Percentiles rank a stretch among this genome's conserved stretches.
These are phyloP conservation scores for Cataglyphis livida DNA, from an alignment of 2,888 invertebrate genomes.

Conservation along the genomic window DNA sequence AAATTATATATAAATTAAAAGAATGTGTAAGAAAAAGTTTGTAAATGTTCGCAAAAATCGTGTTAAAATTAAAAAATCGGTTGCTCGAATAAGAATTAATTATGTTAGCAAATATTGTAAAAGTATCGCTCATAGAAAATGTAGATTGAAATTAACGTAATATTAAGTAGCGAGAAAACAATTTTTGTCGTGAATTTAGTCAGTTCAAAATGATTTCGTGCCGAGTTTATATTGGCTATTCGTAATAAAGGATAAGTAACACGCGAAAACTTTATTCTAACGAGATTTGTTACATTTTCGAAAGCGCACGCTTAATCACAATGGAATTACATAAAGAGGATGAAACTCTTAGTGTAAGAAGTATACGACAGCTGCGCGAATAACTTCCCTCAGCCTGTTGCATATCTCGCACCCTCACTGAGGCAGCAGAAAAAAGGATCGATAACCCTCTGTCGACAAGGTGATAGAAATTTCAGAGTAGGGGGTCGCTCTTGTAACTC, in stretches of 20 bases:
- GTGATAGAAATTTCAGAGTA: slow-evolving; percentile 60
- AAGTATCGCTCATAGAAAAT: background rate
- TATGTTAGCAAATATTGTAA: background rate
- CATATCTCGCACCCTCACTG: slow-evolving; percentile 42
- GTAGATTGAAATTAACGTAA: slow-evolving; percentile 7
- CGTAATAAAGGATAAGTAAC: slow-evolving; percentile 24
- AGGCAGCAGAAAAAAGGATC: slow-evolving; percentile 53
- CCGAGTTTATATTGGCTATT: slow-evolving; percentile 32
- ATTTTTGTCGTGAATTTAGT: background rate
- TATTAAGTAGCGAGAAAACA: background rate
- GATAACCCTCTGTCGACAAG: slow-evolving; percentile 57
- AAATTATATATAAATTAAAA: background rate
- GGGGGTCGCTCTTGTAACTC: slow-evolving; percentile 20
- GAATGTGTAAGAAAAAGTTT: background rate
- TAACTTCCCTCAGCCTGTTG: slow-evolving; percentile 62
- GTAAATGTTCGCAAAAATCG: background rate
- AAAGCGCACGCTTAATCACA: slow-evolving; percentile 54
- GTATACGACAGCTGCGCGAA: slow-evolving; percentile 54
- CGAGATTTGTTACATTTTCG: slow-evolving; percentile 52
- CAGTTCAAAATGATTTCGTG: background rate
- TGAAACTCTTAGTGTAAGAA: slow-evolving; percentile 57
- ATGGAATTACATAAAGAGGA: slow-evolving; percentile 56
- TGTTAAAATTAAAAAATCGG: background rate
- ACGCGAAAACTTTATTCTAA: slow-evolving; percentile 36
- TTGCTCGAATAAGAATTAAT: slow-evolving; percentile 1